Percentiles rank a stretch among this genome's conserved stretches.
Conservation (phyloP, 2,888 invertebrate species). For the Philaethria dido region DNA sequence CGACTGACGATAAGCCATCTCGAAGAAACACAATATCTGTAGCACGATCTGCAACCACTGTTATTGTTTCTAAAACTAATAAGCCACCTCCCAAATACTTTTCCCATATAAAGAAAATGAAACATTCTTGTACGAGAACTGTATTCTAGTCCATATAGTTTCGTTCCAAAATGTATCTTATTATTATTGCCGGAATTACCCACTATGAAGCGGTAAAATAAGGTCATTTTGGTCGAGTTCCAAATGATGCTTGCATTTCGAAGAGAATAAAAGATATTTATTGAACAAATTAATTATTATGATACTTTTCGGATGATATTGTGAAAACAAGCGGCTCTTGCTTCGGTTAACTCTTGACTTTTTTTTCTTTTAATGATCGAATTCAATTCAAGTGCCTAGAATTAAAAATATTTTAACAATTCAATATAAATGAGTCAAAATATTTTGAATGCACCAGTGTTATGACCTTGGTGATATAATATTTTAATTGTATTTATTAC, state of each 20-base stretch:
- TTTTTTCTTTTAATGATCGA: neutral
- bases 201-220: constrained; percentile 3
- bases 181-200: neutral
- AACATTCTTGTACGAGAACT: neutral
- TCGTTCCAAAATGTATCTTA: constrained; percentile 31
- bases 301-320: neutral
- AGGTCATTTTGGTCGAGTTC: constrained; percentile 50
- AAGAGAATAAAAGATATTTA: constrained; percentile 36
- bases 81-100: constrained; percentile 45
- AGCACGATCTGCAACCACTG: constrained; percentile 22
- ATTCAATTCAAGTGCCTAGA: neutral
- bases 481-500: too few relatives aligned
- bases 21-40: constrained; percentile 36
- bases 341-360: neutral
- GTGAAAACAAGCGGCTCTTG: too few relatives aligned
- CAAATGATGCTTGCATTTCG: constrained; percentile 50
- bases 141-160: constrained; percentile 13
- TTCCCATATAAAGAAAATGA: constrained; percentile 32
- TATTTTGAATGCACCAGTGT: too few relatives aligned
- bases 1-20: constrained; percentile 31
- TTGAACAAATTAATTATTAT: constrained; percentile 34
- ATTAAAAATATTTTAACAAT: neutral
- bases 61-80: constrained; percentile 51
- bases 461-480: too few relatives aligned
- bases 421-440: neutral